phyloP scores from a whole-genome alignment of 2,113 vertebrate species.

The Lasiurus cinereus region DNA sequence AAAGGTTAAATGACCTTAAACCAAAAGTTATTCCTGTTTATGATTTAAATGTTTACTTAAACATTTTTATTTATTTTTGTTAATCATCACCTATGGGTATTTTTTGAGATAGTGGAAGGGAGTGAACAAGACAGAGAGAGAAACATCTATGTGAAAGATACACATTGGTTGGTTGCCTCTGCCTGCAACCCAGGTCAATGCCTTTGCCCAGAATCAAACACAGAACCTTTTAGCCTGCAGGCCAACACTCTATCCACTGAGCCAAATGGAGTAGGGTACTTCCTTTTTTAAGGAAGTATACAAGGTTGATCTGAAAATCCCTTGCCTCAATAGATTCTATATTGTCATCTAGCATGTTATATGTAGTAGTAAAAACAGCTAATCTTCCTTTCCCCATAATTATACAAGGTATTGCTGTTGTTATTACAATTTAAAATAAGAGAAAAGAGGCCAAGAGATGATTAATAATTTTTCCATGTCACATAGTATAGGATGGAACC shows the following conservation, averaged over 20 bases:
- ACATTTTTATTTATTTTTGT: neutral
- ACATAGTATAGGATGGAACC: neutral
- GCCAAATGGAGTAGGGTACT: neutral
- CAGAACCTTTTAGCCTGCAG: too few relatives aligned
- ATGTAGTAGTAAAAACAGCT: neutral
- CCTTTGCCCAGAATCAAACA: too few relatives aligned
- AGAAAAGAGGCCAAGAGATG: neutral
- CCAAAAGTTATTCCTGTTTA: neutral
- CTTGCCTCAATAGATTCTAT: neutral
- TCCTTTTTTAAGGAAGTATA: neutral
- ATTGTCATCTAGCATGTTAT: neutral
- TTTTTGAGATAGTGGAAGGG: too few relatives aligned
- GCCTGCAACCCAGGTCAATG: too few relatives aligned
- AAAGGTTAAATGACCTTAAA: neutral
- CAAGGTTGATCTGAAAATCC: neutral
- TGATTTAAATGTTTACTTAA: constrained; percentile 36
- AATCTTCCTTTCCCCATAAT: neutral
- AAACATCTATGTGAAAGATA: too few relatives aligned
- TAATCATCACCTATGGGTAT: too few relatives aligned
- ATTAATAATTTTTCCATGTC: neutral
- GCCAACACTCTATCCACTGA: too few relatives aligned
- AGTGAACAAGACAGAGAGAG: too few relatives aligned
- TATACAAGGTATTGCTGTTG: neutral
- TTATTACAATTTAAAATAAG: neutral
- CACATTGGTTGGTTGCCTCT: too few relatives aligned